Evolutionary conservation across 2,888 invertebrate genomes (phyloP), one percentile per base, ranked within the genome.

Genomic region (Brenthis ino): DNA sequence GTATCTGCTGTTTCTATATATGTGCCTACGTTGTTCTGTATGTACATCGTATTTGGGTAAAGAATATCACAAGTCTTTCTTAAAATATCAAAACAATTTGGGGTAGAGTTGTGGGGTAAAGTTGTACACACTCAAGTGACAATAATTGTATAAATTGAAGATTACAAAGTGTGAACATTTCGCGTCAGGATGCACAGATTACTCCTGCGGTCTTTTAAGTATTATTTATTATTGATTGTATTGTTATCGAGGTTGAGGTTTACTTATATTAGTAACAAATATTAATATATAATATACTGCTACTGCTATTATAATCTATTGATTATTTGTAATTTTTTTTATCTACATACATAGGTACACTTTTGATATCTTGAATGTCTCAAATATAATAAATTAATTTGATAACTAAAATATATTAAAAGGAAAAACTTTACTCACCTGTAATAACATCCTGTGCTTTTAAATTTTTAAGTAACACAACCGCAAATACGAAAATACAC

Each of bases 401-500:
- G 16, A 11, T n/a, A 37, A 12, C 12, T 16, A 37, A 1, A 43
- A 16, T 37, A 37, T 12, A 33, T 57, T 43, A 64, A 12, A 20
- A 47, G n/a, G 14, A 14, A 56, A 28, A 33, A 54, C 55, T 55
- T 20, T 58, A 72, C 83, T 83, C 76, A 91, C 91, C 88, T 74
- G 80, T 85, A 77, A 85, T 79, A 72, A 81, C 77, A 73, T 87
- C 85, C 78, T 88, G 83, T 61, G 85, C 85, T 79, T 79, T 73
- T 68, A 73, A 69, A 72, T 70, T 63, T 76, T 78, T 79, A 64
- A 83, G 69, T 73, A 84, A 74, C 75, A 83, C 73, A 76, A 84
- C 73, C 68, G 77, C 73, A 77, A 84, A 76, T 65, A 79, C 57
- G 56, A 82, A 69, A 73, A 76, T 72, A 74, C 75, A 68, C 69